These are phyloP conservation scores for Vulpes ferrilata DNA, from an alignment of 2,113 vertebrate species.

Conservation along the genomic window DNA sequence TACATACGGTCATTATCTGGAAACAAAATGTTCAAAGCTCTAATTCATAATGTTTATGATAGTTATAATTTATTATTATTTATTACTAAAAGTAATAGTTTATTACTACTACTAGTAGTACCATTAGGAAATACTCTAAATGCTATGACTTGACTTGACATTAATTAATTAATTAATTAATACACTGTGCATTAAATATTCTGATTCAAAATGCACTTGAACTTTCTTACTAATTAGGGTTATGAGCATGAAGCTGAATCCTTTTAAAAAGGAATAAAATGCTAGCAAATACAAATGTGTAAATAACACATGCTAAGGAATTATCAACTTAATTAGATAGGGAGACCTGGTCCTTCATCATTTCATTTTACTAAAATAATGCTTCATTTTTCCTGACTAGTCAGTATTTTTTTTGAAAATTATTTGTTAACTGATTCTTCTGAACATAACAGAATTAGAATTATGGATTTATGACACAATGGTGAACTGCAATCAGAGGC, in stretches of 20 bases:
- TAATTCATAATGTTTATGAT: background rate
- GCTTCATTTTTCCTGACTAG: background rate
- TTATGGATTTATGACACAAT: conserved; percentile 40
- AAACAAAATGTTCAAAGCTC: conserved; percentile 40
- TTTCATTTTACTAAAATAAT: background rate
- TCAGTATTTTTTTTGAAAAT: background rate
- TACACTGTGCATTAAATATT: background rate
- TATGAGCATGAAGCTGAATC: background rate
- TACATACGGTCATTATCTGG: background rate
- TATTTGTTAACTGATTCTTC: background rate
- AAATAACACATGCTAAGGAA: background rate
- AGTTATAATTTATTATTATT: background rate
- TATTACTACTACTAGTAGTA: background rate
- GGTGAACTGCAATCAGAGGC: conserved; percentile 26
- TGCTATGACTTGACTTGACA: background rate
- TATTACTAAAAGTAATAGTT: background rate
- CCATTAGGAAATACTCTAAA: background rate
- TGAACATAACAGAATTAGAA: background rate
- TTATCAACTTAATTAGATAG: background rate
- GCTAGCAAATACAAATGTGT: background rate
- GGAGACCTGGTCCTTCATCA: background rate
- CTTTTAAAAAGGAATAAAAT: background rate
- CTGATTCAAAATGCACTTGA: background rate
- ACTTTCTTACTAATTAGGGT: background rate
- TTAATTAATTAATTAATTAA: background rate